Base-by-base conservation (phyloP, 1,140 invertebrate species). In the Telenomus remus region DNA sequence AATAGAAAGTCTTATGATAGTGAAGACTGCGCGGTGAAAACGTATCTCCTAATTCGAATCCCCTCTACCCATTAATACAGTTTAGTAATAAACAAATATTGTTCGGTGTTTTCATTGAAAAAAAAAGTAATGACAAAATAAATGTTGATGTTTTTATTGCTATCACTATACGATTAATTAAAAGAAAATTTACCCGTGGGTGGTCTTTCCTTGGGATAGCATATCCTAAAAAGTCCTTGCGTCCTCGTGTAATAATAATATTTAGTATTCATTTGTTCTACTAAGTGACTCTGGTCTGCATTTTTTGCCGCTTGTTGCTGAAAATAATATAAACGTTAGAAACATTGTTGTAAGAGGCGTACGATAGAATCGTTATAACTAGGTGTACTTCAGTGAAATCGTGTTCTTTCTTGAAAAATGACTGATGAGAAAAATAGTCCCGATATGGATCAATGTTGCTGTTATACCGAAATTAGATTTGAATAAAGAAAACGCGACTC, bases 161-260 rank as follows among this genome's bases (percentile, higher is more conserved):
- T 27, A 27, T 27, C 6, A 27, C 6, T 1, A 27, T 27, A n/a
- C 6, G 19, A 27, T 27, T 27, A 6, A 27, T 1, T 6, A 27
- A 27, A 27, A 1, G 6, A 27, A 65, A 66, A 42, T 89, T 91
- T 90, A 96, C 95, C 93, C 83, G 92, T 92, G 14, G 94, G 93
- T 46, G 95, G 95, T 76, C 94, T 91, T 82, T 96, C 94, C 86
- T 95, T 95, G 15, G 95, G 95, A 85, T 95, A 97, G 82, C 96
- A 97, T 87, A 95, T 93, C 81, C 96, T 91, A 89, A 97, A 97
- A 4, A 97, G 89, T 79, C 96, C 96, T 80, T 95, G 92, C 74
- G 95, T 96, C 82, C 95, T 92, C 37, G 95, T 95, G 86, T 92
- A 96, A 85, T 93, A 96, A 81, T 92, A 95, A 85, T 94, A 95